Conservation (phyloP, 2,113 vertebrate genomes). For the Scomber scombrus region DNA sequence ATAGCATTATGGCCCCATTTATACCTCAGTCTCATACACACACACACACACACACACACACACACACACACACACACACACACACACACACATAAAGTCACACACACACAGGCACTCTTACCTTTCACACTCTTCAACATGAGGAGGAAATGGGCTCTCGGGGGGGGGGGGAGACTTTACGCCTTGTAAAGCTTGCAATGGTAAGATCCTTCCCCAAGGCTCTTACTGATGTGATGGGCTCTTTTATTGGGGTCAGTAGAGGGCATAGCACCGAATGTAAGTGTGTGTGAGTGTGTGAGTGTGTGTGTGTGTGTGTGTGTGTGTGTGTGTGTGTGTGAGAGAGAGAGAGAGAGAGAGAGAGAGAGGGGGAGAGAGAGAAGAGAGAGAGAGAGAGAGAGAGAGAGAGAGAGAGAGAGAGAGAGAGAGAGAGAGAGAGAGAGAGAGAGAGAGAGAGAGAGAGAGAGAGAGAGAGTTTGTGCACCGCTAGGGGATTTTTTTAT, state of each 20-base stretch:
- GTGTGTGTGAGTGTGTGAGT: slow-evolving; percentile 35
- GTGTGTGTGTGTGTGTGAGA: slow-evolving; percentile 23
- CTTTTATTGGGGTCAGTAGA: slow-evolving; percentile 77
- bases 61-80: slow-evolving; percentile 34
- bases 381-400: no score
- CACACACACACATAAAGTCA: slow-evolving; percentile 19
- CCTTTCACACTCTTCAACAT: slow-evolving; percentile 45
- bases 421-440: no score
- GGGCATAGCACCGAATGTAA: slow-evolving; percentile 34
- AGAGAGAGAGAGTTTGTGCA: not conserved
- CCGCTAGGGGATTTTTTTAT: not conserved
- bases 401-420: no score
- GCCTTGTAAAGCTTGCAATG: slow-evolving; percentile 65
- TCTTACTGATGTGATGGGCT: slow-evolving; percentile 69
- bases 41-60: slow-evolving; percentile 20
- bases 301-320: slow-evolving; percentile 34
- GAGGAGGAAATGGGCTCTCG: slow-evolving; percentile 64
- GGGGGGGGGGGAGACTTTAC: slow-evolving; percentile 50
- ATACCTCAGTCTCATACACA: slow-evolving; percentile 27
- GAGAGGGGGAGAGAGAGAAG: no score
- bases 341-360: no score
- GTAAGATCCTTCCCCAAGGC: slow-evolving; percentile 69
- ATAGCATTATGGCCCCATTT: slow-evolving; percentile 21
- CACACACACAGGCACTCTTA: slow-evolving; percentile 26
- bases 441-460: no score